These are phyloP conservation scores for Cataglyphis cursor DNA, from an alignment of 2,888 invertebrate genomes.

Conservation along the genomic window DNA sequence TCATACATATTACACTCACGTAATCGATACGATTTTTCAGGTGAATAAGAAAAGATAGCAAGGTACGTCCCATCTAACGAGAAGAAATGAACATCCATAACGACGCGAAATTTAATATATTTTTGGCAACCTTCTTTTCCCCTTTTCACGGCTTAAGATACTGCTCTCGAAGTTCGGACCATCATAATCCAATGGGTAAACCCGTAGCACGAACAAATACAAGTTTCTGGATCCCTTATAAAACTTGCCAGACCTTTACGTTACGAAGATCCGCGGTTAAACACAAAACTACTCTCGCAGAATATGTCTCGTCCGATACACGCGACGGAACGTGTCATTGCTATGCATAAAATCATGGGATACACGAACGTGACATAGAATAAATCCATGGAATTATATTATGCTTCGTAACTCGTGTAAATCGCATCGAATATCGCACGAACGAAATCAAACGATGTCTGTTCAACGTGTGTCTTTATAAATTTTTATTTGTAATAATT, in stretches of 20 bases:
- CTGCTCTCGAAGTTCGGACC: slow-evolving; percentile 7
- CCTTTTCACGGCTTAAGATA: slow-evolving; percentile 8
- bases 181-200: slow-evolving; percentile 16
- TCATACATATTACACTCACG: neutral
- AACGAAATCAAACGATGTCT: neutral
- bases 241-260: slow-evolving; percentile 30
- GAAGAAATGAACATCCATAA: neutral
- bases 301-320: slow-evolving; percentile 34
- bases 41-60: neutral
- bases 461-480: neutral
- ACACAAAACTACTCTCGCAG: slow-evolving; percentile 34
- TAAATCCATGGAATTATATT: slow-evolving; percentile 51
- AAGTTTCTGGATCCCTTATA: slow-evolving; percentile 39
- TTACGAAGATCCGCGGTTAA: slow-evolving; percentile 39
- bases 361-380: slow-evolving; percentile 50
- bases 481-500: neutral
- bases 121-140: neutral
- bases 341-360: slow-evolving; percentile 53
- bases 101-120: neutral
- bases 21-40: neutral
- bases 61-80: neutral
- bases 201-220: slow-evolving; percentile 18
- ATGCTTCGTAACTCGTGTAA: slow-evolving; percentile 26
- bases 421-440: slow-evolving; percentile 3
- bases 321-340: slow-evolving; percentile 23